These are phyloP conservation scores for Enteromius treurensis DNA, from an alignment of 2,797 vertebrate species.

Conservation along the genomic window DNA sequence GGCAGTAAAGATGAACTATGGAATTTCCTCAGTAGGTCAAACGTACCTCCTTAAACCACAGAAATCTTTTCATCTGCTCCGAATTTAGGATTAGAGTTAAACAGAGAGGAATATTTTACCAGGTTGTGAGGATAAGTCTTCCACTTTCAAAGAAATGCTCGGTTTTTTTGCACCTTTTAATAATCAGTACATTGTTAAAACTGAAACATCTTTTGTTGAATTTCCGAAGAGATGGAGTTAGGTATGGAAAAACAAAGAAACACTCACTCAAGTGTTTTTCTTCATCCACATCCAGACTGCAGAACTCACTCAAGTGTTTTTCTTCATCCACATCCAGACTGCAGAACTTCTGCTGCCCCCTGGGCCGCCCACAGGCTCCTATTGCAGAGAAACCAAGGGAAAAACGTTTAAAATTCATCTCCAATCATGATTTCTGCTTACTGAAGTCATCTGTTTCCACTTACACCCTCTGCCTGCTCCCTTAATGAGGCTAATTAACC, in stretches of 20 bases:
- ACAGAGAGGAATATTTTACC: not conserved
- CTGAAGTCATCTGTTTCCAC: constrained; percentile 53
- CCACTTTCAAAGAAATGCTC: not conserved
- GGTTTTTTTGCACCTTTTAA: not conserved
- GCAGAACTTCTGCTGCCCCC: constrained; percentile 73
- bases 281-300: constrained; percentile 75
- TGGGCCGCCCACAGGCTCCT: constrained; percentile 67
- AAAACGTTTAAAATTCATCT: constrained; percentile 41
- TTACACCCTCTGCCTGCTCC: constrained; percentile 29
- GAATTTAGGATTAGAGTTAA: not conserved
- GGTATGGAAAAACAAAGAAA: not conserved
- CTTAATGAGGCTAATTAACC: constrained; percentile 59
- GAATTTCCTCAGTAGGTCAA: not conserved
- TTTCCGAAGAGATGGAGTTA: not conserved
- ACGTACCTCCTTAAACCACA: not conserved
- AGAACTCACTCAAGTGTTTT: constrained; percentile 86
- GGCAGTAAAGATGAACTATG: not conserved
- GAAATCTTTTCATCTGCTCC: not conserved
- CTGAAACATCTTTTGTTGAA: not conserved
- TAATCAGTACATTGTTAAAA: not conserved
- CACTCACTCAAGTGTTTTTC: constrained; percentile 90
- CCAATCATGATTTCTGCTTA: constrained; percentile 40
- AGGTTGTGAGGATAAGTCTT: not conserved
- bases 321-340: constrained; percentile 77
- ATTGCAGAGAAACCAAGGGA: constrained; percentile 70